A percentile compares a stretch with the other conserved stretches of the same genome.
These are phyloP conservation scores for Nothoprocta pentlandii DNA, from an alignment of 2,113 vertebrate species.

Conservation along the genomic window DNA sequence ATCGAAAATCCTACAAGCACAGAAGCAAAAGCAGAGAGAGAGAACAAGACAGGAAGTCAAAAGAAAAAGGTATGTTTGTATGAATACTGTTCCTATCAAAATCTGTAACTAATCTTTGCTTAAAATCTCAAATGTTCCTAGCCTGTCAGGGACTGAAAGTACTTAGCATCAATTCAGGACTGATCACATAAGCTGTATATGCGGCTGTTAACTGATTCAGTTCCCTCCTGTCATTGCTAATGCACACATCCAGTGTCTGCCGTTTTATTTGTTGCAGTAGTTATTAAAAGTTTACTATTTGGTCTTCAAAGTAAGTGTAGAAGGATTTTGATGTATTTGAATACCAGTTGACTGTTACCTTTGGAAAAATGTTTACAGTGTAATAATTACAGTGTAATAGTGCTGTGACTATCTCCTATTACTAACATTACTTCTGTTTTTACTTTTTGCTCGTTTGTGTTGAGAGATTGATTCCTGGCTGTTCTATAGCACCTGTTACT, in stretches of 20 bases:
- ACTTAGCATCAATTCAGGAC: background rate
- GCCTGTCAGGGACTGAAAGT: background rate
- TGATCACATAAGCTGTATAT: background rate
- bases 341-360: background rate
- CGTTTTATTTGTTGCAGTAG: background rate
- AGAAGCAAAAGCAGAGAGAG: constrained; percentile 90
- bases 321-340: background rate
- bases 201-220: background rate
- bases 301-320: background rate
- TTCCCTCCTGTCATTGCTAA: background rate
- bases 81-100: background rate
- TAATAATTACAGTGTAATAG: background rate
- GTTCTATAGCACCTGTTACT: background rate
- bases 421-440: background rate
- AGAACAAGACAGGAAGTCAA: constrained; percentile 90
- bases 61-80: constrained; percentile 91
- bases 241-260: background rate
- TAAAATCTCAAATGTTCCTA: background rate
- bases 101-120: background rate
- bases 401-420: background rate
- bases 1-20: constrained; percentile 93
- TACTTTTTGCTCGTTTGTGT: background rate
- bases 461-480: background rate
- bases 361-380: background rate
- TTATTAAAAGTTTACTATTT: background rate